A percentile compares a stretch with the other conserved stretches of the same genome.
Conservation (phyloP, 2,888 invertebrate genomes). For the Neelides folsomi region DNA sequence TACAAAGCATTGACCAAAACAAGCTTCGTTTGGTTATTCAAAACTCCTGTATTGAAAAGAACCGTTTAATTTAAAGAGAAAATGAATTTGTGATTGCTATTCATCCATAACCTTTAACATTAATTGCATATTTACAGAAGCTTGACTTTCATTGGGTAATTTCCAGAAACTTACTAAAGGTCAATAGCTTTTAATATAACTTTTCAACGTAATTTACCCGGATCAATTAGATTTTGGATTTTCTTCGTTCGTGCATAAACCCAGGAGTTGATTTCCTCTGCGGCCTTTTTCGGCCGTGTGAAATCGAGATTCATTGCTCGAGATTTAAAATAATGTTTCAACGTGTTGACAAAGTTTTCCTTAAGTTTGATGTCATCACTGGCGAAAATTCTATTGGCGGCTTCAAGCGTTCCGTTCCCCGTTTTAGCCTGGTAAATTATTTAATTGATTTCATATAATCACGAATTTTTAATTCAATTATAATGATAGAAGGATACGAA, state of each 20-base stretch:
- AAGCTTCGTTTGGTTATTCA: constrained; percentile 48
- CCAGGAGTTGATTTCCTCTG: constrained; percentile 61
- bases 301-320: constrained; percentile 54
- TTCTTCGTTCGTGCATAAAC: constrained; percentile 66
- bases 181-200: no score
- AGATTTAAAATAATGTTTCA: constrained; percentile 50
- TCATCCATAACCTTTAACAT: no score
- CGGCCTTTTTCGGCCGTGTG: constrained; percentile 40
- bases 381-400: constrained; percentile 58
- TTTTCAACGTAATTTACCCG: constrained; percentile 36
- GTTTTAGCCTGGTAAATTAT: no score
- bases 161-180: no score
- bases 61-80: no score
- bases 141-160: no score
- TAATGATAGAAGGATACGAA: no score
- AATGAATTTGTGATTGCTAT: no score
- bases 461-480: no score
- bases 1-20: constrained; percentile 73
- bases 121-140: no score
- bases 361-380: constrained; percentile 43
- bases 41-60: constrained; percentile 38
- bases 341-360: constrained; percentile 45
- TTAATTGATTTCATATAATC: no score
- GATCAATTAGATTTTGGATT: constrained; percentile 59
- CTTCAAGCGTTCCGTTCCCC: constrained; percentile 8